These are phyloP conservation scores for Petrocephalus zakoni DNA, from an alignment of 2,113 vertebrate species.

Conservation along the genomic window DNA sequence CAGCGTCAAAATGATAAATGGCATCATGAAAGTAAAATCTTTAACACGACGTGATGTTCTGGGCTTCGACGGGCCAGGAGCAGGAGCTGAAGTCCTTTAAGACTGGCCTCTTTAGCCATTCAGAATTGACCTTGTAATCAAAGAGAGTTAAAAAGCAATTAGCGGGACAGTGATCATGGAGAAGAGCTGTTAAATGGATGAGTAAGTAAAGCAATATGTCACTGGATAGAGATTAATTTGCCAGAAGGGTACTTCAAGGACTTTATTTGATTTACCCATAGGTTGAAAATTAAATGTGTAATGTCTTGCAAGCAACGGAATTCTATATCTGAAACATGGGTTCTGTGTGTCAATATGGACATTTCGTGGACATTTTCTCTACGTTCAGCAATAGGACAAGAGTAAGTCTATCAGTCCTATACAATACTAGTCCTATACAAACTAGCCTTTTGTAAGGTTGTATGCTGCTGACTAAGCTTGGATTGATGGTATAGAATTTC, in stretches of 20 bases:
- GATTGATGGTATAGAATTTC: not conserved
- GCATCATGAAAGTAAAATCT: conserved; percentile 64
- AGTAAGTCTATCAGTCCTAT: not conserved
- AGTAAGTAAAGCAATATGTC: conserved; percentile 78
- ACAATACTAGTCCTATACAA: not conserved
- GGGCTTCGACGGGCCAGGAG: conserved; percentile 16
- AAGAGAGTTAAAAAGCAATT: conserved; percentile 80
- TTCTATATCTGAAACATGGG: not conserved
- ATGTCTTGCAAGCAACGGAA: conserved; percentile 19
- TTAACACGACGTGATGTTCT: conserved; percentile 47
- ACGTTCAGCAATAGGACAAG: not conserved
- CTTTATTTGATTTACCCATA: conserved; percentile 68
- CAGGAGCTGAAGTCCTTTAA: conserved; percentile 39
- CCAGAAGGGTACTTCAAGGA: conserved; percentile 71
- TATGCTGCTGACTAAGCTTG: not conserved
- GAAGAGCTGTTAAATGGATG: conserved; percentile 69
- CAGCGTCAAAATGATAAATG: conserved; percentile 59
- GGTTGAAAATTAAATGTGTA: conserved; percentile 42
- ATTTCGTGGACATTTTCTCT: not conserved
- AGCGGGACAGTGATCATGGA: conserved; percentile 75
- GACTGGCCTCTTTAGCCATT: conserved; percentile 54
- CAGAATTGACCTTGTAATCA: conserved; percentile 75
- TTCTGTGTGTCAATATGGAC: not conserved
- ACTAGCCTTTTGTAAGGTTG: not conserved
- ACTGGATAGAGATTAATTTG: conserved; percentile 76